Base-by-base conservation (phyloP, 2,113 vertebrate species). In the Pomatostomus ruficeps region DNA sequence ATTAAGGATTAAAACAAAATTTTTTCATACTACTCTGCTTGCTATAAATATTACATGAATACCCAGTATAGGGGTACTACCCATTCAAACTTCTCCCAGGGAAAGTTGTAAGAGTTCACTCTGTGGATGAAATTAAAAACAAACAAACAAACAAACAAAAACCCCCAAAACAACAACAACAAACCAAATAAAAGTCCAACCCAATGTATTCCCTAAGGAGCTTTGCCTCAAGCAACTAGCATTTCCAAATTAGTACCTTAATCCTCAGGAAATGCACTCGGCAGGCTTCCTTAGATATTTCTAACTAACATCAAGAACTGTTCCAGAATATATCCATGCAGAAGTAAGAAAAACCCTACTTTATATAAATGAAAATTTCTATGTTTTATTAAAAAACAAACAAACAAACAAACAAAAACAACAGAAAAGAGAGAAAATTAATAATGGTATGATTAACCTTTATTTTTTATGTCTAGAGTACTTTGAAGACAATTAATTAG, bases 191-290 rank as follows among this genome's bases (percentile, higher is more conserved):
- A 11, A 62, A 33, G 5, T 8, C 18, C 1, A 1, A 83, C 12
- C 6, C 13, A 68, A 38, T 2, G 4, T 71, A 55, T 67, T 94
- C 85, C 36, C 14, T 89, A 51, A 54, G 35, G 54, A 94, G 20
- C 5, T 85, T 72, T 94, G 28, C 38, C 52, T 94, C 46, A 54
- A 73, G 42, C 29, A 77, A 29, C 4, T 55, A 40, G 12, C 9
- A 94, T 54, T 91, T 12, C 49, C 46, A 95, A 91, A 72, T 81
- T 91, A 57, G 48, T 80, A 74, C 76, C 63, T 87, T 90, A 95
- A 91, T 87, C 73, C 36, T 48, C 19, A 71, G 68, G 61, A 93
- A 94, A 82, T 68, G 23, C 61, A 25, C 8, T 45, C 61, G 20
- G 43, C 26, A 78, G 15, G 51, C 11, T 80, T 91, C 55, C 38